These are phyloP conservation scores for Torymus tubicola DNA, from an alignment of 2,888 invertebrate genomes.

Conservation along the genomic window DNA sequence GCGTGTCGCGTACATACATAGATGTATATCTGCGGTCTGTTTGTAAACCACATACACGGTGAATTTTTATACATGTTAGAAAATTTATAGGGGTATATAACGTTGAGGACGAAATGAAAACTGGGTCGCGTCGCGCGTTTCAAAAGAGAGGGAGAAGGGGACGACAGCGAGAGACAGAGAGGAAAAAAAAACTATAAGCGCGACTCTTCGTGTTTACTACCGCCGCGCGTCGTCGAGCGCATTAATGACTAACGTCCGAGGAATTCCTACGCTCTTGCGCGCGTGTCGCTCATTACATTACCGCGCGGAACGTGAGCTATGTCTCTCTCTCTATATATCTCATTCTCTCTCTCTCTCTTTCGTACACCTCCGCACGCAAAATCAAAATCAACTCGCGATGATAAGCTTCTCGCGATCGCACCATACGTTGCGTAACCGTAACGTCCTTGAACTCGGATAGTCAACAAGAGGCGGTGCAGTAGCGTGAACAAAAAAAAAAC, in stretches of 20 bases:
- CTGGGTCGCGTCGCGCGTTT: too few relatives aligned
- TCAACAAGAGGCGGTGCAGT: background rate
- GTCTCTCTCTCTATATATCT: too few relatives aligned
- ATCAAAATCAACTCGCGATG: too few relatives aligned
- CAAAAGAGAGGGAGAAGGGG: too few relatives aligned
- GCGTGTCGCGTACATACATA: background rate
- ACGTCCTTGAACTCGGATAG: conserved; percentile 22
- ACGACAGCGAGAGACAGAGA: too few relatives aligned
- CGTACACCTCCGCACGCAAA: too few relatives aligned
- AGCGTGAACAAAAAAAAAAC: background rate
- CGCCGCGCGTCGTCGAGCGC: conserved; percentile 6
- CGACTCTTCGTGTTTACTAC: conserved; percentile 13
- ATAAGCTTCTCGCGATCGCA: too few relatives aligned
- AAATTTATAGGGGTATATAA: conserved; percentile 2
- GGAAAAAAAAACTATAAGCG: background rate
- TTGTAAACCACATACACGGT: background rate
- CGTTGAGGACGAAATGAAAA: too few relatives aligned
- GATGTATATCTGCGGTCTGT: conserved; percentile 14
- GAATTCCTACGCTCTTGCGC: conserved; percentile 29
- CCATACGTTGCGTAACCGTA: conserved; percentile 5
- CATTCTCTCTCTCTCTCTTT: too few relatives aligned
- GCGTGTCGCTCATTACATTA: conserved; percentile 13
- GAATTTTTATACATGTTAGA: too few relatives aligned
- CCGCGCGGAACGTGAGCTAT: background rate
- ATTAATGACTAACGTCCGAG: conserved; percentile 26